Conservation (phyloP, 2,888 invertebrate genomes). For the Microctonus hyperodae region DNA sequence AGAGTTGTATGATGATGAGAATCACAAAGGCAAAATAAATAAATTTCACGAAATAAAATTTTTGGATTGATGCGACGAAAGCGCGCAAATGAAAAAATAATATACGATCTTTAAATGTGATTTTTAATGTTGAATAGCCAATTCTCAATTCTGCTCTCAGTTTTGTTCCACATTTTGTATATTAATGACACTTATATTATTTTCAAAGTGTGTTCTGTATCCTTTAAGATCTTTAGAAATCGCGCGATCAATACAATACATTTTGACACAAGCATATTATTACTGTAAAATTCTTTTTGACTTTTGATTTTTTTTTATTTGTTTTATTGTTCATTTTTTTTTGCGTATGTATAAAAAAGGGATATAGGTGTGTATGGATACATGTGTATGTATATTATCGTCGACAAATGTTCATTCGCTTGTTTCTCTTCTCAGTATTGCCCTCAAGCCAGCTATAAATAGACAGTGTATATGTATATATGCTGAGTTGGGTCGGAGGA, state of each 20-base stretch:
- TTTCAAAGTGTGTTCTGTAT: neutral
- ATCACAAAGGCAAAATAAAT: too few relatives aligned
- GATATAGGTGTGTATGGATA: neutral
- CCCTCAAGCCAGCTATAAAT: neutral
- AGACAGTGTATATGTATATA: neutral
- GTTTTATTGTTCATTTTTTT: neutral
- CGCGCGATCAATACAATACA: neutral
- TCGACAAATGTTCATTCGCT: conserved; percentile 1
- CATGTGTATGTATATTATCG: neutral
- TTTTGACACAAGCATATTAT: neutral
- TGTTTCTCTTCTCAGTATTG: neutral
- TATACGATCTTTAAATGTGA: neutral
- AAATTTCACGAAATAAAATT: too few relatives aligned
- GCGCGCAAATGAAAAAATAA: neutral
- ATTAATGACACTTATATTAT: neutral
- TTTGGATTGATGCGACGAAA: neutral
- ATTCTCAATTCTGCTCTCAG: neutral
- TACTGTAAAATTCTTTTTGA: neutral
- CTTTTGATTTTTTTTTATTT: too few relatives aligned
- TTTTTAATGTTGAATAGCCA: neutral
- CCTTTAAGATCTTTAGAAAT: neutral
- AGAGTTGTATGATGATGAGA: too few relatives aligned
- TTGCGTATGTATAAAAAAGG: neutral
- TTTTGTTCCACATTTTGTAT: neutral
- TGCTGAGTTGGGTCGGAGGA: neutral